A percentile compares a stretch with the other conserved stretches of the same genome.
phyloP scores from a whole-genome alignment of 2,113 vertebrate genomes.

The Hystrix cristata region DNA sequence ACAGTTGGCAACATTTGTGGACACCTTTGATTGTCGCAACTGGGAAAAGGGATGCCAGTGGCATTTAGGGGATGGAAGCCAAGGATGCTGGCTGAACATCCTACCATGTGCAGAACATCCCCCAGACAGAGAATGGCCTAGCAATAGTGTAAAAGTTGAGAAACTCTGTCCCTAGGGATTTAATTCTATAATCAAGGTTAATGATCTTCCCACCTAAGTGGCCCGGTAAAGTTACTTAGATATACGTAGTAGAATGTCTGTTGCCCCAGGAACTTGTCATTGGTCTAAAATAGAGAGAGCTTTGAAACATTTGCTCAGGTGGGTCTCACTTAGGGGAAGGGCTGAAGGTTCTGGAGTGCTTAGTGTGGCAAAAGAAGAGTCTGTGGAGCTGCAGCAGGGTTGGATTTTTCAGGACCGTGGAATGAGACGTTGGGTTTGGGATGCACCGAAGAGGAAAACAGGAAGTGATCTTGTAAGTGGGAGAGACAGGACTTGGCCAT shows the following conservation, averaged over 20 bases:
- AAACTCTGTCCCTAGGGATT: neutral
- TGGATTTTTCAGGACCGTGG: neutral
- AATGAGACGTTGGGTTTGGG: neutral
- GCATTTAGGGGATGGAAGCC: neutral
- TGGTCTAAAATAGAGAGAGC: neutral
- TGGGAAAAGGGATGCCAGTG: neutral
- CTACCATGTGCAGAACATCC: neutral
- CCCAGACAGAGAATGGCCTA: neutral
- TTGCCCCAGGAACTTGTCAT: neutral
- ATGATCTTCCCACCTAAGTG: neutral
- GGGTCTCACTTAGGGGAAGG: neutral
- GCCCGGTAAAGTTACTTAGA: neutral
- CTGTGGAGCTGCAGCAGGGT: neutral
- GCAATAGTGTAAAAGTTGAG: neutral
- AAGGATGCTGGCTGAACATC: neutral
- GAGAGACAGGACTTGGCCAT: neutral
- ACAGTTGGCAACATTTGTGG: neutral
- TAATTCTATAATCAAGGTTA: neutral
- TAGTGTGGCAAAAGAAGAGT: neutral
- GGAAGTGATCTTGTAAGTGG: neutral
- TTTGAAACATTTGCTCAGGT: neutral
- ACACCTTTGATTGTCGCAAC: neutral
- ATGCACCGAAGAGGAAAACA: neutral
- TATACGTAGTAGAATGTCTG: neutral
- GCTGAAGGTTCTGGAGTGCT: neutral